Evolutionary conservation across 1,140 invertebrate genomes (phyloP).

Genomic region (Octopus bimaculoides): DNA sequence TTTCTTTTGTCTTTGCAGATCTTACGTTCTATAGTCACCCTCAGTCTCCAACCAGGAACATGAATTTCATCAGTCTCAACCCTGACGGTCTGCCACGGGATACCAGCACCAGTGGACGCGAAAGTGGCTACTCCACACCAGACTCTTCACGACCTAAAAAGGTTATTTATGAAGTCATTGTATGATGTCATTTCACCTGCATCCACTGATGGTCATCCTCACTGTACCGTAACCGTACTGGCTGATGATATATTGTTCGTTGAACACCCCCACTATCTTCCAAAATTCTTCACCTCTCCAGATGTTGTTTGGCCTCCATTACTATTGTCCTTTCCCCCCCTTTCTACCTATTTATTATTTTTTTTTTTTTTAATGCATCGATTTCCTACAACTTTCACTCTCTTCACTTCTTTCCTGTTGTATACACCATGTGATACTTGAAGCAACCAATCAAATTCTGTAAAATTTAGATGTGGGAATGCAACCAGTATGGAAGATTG

Average conservation of each 20-base stretch:
- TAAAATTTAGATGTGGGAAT: no score
- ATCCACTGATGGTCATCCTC: not conserved
- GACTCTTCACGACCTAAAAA: slow-evolving; percentile 24
- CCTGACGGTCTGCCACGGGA: not conserved
- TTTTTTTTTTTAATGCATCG: no score
- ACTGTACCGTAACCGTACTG: slow-evolving; percentile 1
- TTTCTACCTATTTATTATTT: no score
- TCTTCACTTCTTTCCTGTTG: no score
- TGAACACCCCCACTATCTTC: not conserved
- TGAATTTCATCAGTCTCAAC: slow-evolving; percentile 3
- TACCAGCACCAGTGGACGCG: slow-evolving; percentile 12
- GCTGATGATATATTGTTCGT: not conserved
- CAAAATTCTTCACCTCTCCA: no score
- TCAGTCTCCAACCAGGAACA: not conserved
- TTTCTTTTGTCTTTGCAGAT: not conserved
- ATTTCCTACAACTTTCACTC: no score
- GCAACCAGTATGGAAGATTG: no score
- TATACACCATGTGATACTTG: no score
- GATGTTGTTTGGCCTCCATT: no score
- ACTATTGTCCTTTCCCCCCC: no score
- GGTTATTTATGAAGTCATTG: slow-evolving; percentile 26
- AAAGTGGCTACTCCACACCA: slow-evolving; percentile 25
- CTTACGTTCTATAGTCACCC: not conserved
- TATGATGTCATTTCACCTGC: slow-evolving; percentile 16
- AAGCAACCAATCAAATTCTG: no score